Conservation (phyloP, 2,888 invertebrate genomes). For the Seira sanloemensis region DNA sequence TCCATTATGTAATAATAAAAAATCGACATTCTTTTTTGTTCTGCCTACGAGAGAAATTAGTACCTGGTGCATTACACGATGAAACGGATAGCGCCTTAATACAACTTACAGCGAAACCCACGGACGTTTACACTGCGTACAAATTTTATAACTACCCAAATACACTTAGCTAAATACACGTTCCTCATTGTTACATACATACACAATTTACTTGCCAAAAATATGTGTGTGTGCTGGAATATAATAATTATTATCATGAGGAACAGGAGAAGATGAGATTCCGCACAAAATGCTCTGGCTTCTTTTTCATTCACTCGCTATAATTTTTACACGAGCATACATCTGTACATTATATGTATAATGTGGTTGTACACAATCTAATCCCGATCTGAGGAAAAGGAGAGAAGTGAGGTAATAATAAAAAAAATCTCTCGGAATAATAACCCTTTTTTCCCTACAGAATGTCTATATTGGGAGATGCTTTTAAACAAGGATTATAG, state of each 20-base stretch:
- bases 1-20: conserved; percentile 12
- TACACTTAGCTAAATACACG: too few relatives aligned
- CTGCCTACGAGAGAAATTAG: conserved; percentile 1
- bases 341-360: too few relatives aligned
- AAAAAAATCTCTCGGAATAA: neutral
- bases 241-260: too few relatives aligned
- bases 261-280: too few relatives aligned
- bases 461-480: neutral
- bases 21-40: conserved; percentile 42
- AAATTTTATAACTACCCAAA: too few relatives aligned
- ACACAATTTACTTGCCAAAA: too few relatives aligned
- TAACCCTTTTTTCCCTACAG: neutral
- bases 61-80: neutral
- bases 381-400: neutral
- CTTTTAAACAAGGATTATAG: neutral
- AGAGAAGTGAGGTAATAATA: neutral
- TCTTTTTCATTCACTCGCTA: neutral
- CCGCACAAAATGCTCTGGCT: too few relatives aligned
- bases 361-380: too few relatives aligned
- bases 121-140: neutral
- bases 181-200: too few relatives aligned
- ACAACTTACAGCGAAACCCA: neutral
- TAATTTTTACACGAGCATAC: neutral
- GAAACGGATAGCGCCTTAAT: neutral
- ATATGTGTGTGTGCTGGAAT: too few relatives aligned